phyloP scores from a whole-genome alignment of 2,113 vertebrate genomes.

The Rhadina sibilatrix region DNA sequence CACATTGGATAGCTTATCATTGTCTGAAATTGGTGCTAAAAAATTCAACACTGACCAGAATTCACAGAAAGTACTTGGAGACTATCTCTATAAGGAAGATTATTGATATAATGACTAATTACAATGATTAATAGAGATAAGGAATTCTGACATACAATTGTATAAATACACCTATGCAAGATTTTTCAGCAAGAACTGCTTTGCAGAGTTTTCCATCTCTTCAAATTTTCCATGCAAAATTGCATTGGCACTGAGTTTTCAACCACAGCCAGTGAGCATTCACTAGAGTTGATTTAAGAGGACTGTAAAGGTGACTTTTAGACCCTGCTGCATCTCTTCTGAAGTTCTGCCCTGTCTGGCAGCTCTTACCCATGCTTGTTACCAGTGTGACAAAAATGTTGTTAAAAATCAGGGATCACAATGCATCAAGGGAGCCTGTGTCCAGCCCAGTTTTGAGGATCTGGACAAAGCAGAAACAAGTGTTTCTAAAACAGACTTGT shows the following conservation, averaged over 20 bases:
- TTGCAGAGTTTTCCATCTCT: background rate
- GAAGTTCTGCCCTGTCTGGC: background rate
- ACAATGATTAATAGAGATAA: background rate
- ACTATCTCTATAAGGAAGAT: background rate
- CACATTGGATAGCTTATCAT: background rate
- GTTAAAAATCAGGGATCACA: background rate
- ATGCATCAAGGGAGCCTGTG: background rate
- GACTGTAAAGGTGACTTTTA: background rate
- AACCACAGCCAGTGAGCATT: accelerated
- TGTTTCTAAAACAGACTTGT: background rate
- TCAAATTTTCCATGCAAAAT: background rate
- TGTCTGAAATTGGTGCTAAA: background rate
- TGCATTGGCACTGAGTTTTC: background rate
- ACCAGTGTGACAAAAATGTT: background rate
- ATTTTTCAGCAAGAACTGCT: background rate
- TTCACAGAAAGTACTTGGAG: background rate
- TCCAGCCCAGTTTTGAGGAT: background rate
- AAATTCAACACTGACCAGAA: background rate
- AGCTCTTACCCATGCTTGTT: background rate
- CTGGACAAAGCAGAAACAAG: background rate
- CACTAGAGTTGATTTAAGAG: background rate
- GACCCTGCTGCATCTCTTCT: background rate
- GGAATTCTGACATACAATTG: background rate
- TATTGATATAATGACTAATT: background rate
- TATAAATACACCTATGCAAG: background rate